phyloP scores from a whole-genome alignment of 1,140 invertebrate species.

The Megalonaias nervosa region DNA sequence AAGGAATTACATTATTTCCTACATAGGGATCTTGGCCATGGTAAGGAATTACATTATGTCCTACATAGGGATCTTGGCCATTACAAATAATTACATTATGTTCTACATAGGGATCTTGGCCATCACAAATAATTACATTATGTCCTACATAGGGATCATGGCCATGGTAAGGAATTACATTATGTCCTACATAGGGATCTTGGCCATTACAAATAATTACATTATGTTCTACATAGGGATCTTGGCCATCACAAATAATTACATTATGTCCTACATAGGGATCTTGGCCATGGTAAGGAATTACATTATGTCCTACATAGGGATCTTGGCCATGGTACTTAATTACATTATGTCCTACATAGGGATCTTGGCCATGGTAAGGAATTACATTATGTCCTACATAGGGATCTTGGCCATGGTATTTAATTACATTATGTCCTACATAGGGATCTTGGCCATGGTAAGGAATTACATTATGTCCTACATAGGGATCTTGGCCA shows the following conservation, averaged over 20 bases:
- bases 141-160: slow-evolving; percentile 66
- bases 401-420: slow-evolving; percentile 67
- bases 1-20: slow-evolving; percentile 67
- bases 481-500: slow-evolving; percentile 62
- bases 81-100: slow-evolving; percentile 62
- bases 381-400: slow-evolving; percentile 67
- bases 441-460: background rate
- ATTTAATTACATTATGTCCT: slow-evolving; percentile 5
- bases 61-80: background rate
- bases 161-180: slow-evolving; percentile 56
- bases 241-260: slow-evolving; percentile 64
- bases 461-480: slow-evolving; percentile 65
- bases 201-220: slow-evolving; percentile 50
- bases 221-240: slow-evolving; percentile 67
- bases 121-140: slow-evolving; percentile 67
- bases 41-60: slow-evolving; percentile 35
- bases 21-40: slow-evolving; percentile 66
- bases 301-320: background rate
- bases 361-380: slow-evolving; percentile 64
- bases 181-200: background rate
- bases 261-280: slow-evolving; percentile 67
- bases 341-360: slow-evolving; percentile 67
- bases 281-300: slow-evolving; percentile 62
- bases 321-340: slow-evolving; percentile 28
- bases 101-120: slow-evolving; percentile 64